phyloP scores from a whole-genome alignment of 2,888 invertebrate genomes.

The Aphrophora alni region DNA sequence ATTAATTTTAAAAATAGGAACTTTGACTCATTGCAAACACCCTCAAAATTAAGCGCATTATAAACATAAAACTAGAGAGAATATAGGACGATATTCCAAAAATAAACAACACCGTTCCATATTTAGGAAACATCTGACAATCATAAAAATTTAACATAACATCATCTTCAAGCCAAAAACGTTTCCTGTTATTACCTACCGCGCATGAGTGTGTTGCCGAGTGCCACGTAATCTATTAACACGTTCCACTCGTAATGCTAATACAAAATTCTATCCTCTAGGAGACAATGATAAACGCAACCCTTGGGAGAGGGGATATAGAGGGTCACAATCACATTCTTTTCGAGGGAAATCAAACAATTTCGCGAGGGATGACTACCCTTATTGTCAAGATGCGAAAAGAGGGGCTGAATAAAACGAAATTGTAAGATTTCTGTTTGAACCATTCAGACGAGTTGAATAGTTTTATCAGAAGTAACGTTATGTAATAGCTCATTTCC shows the following conservation, averaged over 20 bases:
- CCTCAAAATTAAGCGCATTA: too few species aligned
- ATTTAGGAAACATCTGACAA: too few species aligned
- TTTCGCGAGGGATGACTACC: constrained; percentile 9
- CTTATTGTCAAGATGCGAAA: not conserved
- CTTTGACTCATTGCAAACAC: too few species aligned
- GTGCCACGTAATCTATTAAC: not conserved
- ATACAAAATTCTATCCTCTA: not conserved
- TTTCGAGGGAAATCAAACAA: constrained; percentile 3
- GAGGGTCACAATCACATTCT: constrained; percentile 7
- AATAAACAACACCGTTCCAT: too few species aligned
- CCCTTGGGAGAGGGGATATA: not conserved
- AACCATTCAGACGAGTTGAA: not conserved
- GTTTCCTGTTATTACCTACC: too few species aligned
- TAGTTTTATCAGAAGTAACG: too few species aligned
- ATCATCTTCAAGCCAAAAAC: too few species aligned
- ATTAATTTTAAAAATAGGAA: too few species aligned
- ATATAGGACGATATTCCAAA: too few species aligned
- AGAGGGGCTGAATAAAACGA: not conserved
- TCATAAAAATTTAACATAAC: too few species aligned
- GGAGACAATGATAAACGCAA: not conserved
- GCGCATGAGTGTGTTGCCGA: not conserved
- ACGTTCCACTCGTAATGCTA: not conserved
- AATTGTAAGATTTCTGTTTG: not conserved
- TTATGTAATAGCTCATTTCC: too few species aligned
- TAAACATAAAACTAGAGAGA: too few species aligned